Evolutionary conservation across 2,113 vertebrate genomes (phyloP).

Genomic region (Hyaena hyaena): DNA sequence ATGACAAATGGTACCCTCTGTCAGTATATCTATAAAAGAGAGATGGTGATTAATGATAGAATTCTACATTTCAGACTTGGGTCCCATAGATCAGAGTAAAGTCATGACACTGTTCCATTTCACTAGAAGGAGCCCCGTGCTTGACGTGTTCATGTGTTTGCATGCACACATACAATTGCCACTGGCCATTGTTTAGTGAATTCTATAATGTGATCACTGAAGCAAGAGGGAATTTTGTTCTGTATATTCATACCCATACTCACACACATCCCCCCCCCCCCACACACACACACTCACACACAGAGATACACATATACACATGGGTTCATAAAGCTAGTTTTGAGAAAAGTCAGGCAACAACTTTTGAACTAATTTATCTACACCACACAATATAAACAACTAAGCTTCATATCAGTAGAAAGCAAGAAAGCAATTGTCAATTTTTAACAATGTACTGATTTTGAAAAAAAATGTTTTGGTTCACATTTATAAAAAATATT

Average conservation of each 20-base stretch:
- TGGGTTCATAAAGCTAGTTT: background rate
- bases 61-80: background rate
- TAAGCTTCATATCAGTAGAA: background rate
- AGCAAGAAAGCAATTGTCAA: background rate
- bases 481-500: background rate
- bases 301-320: too few relatives aligned
- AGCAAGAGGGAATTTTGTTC: background rate
- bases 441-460: background rate
- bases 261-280: background rate
- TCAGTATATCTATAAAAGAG: background rate
- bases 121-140: rapidly evolving
- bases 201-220: background rate
- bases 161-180: background rate
- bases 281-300: background rate
- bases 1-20: background rate
- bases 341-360: background rate
- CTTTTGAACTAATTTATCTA: background rate
- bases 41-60: background rate
- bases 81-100: background rate
- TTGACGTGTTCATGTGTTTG: background rate
- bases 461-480: background rate
- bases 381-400: background rate
- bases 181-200: too few relatives aligned
- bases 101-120: rapidly evolving
- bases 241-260: background rate